These are phyloP conservation scores for Glaucidium brasilianum DNA, from an alignment of 2,113 vertebrate genomes.

Conservation along the genomic window DNA sequence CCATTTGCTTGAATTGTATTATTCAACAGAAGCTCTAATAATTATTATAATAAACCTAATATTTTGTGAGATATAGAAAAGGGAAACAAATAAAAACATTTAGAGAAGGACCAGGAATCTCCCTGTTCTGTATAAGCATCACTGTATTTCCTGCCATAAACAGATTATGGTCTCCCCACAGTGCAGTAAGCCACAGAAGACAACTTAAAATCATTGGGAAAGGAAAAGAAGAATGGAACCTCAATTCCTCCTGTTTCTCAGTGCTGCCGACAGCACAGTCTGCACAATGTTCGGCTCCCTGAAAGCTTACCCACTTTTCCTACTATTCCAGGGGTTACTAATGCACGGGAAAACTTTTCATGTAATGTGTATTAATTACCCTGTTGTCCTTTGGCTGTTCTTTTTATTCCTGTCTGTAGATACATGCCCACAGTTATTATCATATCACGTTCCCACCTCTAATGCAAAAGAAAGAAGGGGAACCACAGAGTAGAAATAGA, in stretches of 20 bases:
- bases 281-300: neutral
- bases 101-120: neutral
- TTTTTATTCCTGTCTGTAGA: fast-evolving
- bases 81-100: neutral
- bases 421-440: neutral
- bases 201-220: neutral
- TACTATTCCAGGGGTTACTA: neutral
- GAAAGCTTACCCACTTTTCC: neutral
- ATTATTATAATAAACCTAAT: neutral
- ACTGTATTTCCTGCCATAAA: neutral
- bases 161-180: neutral
- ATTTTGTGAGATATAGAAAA: neutral
- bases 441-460: neutral
- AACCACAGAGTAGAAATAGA: neutral
- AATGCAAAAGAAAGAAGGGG: neutral
- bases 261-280: neutral
- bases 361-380: neutral
- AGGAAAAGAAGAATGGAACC: neutral
- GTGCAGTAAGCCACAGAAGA: neutral
- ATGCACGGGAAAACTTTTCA: neutral
- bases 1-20: neutral
- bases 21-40: neutral
- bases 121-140: neutral
- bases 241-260: neutral
- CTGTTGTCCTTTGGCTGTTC: neutral